These are phyloP conservation scores for Bettongia penicillata DNA, from an alignment of 2,113 vertebrate species.

Conservation along the genomic window DNA sequence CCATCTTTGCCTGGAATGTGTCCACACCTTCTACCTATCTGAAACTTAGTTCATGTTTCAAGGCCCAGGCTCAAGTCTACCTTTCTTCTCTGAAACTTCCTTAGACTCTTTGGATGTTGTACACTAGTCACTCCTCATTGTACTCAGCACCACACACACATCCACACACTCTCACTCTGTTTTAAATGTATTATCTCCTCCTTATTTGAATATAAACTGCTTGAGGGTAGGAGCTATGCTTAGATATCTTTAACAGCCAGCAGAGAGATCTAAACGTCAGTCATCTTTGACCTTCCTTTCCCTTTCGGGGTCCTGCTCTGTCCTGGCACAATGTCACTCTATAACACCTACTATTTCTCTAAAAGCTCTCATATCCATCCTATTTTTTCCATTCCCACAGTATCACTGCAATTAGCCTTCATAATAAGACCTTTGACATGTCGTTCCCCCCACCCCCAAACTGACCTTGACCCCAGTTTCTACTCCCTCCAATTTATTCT, in stretches of 20 bases:
- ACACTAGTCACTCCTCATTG: background rate
- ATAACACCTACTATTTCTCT: background rate
- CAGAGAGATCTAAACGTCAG: too few species aligned
- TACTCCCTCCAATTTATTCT: too few species aligned
- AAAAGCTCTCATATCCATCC: background rate
- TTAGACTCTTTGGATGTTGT: background rate
- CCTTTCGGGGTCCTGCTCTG: background rate
- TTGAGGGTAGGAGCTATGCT: background rate
- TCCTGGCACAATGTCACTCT: background rate
- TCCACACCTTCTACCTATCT: background rate
- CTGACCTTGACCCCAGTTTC: too few species aligned
- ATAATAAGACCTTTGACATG: background rate
- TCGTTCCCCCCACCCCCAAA: too few species aligned
- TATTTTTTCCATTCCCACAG: background rate
- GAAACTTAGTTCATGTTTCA: background rate
- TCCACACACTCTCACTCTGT: background rate
- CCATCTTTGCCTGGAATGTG: background rate
- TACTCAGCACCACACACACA: background rate
- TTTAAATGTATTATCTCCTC: constrained; percentile 2
- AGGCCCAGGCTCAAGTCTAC: background rate
- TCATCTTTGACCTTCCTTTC: background rate
- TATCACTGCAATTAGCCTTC: background rate
- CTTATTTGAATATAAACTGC: background rate
- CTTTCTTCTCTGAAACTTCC: background rate
- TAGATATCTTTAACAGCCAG: background rate